Base-by-base conservation (phyloP, 2,888 invertebrate species). In the Volucella bombylans region DNA sequence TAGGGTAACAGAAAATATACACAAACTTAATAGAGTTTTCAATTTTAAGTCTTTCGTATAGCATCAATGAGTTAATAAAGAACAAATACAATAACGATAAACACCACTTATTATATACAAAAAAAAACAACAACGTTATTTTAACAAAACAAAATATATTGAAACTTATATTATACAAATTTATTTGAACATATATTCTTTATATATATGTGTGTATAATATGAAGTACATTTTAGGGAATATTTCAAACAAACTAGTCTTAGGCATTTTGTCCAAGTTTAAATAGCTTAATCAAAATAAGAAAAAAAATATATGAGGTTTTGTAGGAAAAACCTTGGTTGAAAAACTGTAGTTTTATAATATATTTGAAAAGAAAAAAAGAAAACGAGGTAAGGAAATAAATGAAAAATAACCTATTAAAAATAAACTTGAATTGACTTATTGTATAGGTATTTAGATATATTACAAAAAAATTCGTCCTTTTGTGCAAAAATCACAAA, bases 151-250 rank as follows among this genome's bases (percentile, higher is more conserved):
- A 68, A 31, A 10, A 72, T 71, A 71, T 69, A 79, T 54, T 69
- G 64, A 77, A 62, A 69, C 72, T 67, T 79, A 61, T 67, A 78
- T 79, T 79, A 65, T 79, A 72, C 72, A 79, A 71, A 10, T 47
- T 45, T 62, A 69, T 62, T 49, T 69, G 55, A 50, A 52, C 61
- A 71, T 62, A 69, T 31, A 38, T 72, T 45, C 52, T 62, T 62
- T 57, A 57, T 65, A 67, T 78, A 38, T 78, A 38, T 65, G 31
- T 71, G 62, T 61, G 72, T 80, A 80, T 80, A 77, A 72, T 85
- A 85, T 77, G 67, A 59, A 86, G 71, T 82, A 86, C 74, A 71
- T 71, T 86, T 82, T 82, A 82, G 82, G 82, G 82, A 86, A 83
- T 82, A 82, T 82, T 86, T 79, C 67, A 79, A 79, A 82, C 77